Evolutionary conservation across 53 echinoderm and acorn worm genomes (phyloP), one percentile per base, ranked within the genome.

Genomic region (Paelopatides confundens): DNA sequence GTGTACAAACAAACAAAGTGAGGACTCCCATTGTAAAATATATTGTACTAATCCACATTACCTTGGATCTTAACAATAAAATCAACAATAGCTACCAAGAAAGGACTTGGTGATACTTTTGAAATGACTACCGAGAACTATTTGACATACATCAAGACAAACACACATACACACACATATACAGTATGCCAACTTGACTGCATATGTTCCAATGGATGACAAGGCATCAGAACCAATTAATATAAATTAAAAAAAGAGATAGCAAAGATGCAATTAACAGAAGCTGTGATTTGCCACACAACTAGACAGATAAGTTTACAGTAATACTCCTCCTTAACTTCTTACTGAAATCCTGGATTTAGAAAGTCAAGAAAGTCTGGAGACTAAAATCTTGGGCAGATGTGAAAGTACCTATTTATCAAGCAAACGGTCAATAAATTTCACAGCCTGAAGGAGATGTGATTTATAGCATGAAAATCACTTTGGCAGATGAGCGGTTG

Each of bases 361-460:
- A 17, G 5, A 58, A n/a, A 21, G 8, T 58, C 18, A 23, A 2
- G n/a, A 58, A 58, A n/a, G 58, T 58, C 58, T 23, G 24, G n/a
- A 58, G 58, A 58, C 58, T 58, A 58, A 58, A n/a, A n/a, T n/a
- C n/a, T n/a, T n/a, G 58, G 38, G 39, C 18, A 21, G n/a, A 74
- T 17, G 27, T 39, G 24, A 27, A 9, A 27, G 74, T 23, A 74
- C 5, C 35, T 69, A n/a, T 35, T 35, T 69, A 37, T 18, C 38
- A 35, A 23, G 15, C 15, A 31, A 65, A 74, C n/a, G 46, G 39
- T 46, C 26, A 28, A 18, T 40, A 74, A 74, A 74, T 43, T 74
- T 74, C 74, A 74, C 23, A 39, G 74, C 74, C 46, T 40, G 5
- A 23, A 12, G 29, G 40, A 74, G 37, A 38, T 70, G 70, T 74